Conservation (phyloP, 2,888 invertebrate genomes). For the Phaedon cochleariae region DNA sequence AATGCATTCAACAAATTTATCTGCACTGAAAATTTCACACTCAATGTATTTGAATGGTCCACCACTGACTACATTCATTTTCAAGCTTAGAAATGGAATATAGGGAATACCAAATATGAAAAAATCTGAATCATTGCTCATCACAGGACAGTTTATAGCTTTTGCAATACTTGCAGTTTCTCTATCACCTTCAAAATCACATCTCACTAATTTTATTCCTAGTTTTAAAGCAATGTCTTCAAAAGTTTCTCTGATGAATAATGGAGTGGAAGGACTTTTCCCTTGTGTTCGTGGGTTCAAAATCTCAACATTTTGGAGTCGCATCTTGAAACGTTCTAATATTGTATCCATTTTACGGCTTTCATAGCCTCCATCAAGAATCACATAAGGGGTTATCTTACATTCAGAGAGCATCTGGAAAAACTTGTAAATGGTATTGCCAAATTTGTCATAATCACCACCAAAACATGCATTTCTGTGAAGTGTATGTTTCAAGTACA, state of each 20-base stretch:
- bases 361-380: conserved; percentile 77
- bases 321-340: conserved; percentile 46
- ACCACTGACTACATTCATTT: conserved; percentile 58
- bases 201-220: conserved; percentile 73
- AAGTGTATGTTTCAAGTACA: conserved; percentile 69
- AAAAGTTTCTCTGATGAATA: conserved; percentile 79
- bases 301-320: conserved; percentile 56
- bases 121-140: conserved; percentile 95
- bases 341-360: conserved; percentile 59
- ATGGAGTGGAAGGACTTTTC: conserved; percentile 73
- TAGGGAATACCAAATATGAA: conserved; percentile 86
- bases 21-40: conserved; percentile 78
- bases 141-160: conserved; percentile 81
- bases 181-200: conserved; percentile 90
- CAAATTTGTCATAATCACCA: conserved; percentile 85
- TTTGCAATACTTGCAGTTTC: conserved; percentile 85
- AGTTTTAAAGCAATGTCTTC: conserved; percentile 73
- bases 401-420: conserved; percentile 76
- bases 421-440: conserved; percentile 71
- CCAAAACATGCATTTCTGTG: conserved; percentile 75
- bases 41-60: conserved; percentile 62
- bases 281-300: conserved; percentile 68
- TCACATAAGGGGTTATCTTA: conserved; percentile 74
- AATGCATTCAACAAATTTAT: conserved; percentile 73
- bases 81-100: conserved; percentile 78